Base-by-base conservation (phyloP, 1,140 invertebrate genomes). In the Acyrthosiphon pisum region DNA sequence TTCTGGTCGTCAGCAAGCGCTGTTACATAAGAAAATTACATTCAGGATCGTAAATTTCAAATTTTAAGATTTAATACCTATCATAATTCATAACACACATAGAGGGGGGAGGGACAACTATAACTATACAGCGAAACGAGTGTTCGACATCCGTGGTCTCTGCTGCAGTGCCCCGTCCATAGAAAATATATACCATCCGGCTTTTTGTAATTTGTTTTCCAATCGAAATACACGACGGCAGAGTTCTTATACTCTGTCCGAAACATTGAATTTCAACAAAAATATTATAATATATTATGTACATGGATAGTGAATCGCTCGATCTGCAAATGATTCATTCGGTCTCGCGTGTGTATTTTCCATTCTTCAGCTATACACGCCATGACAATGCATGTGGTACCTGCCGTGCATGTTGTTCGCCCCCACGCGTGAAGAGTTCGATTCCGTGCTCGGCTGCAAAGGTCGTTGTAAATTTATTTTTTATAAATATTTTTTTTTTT, bases 381-480 rank as follows among this genome's bases (percentile, higher is more conserved):
- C 60, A 68, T 68, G 60, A 68, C 30, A 68, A 68, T 68, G 30
- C 60, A 68, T 14, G 30, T 18, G 14, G 30, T 68, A 30, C 56
- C 56, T 26, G 9, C 11, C 11, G 60, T 68, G 60, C 60, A 68
- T 68, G 60, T 68, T 68, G 11, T 30, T n/a, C 60, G 60, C 26
- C 11, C 76, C 76, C 76, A 37, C 76, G 35, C 76, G 35, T 37
- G 35, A 7, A 81, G 18, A 68, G 26, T 68, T 68, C 60, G 60
- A 68, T 68, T 68, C 60, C 60, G 60, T 68, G 60, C 26, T 68
- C 26, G 60, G 60, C 35, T 23, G 90, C 90, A 91, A 91, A 68
- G 90, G 90, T 91, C 56, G 90, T 37, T 81, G 44, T 23, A 50
- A 53, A 35, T 56, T 41, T 44, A 41, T 41, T 68, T 90, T 53